Base-by-base conservation (phyloP, 1,140 invertebrate species). In the Homalodisca vitripennis region DNA sequence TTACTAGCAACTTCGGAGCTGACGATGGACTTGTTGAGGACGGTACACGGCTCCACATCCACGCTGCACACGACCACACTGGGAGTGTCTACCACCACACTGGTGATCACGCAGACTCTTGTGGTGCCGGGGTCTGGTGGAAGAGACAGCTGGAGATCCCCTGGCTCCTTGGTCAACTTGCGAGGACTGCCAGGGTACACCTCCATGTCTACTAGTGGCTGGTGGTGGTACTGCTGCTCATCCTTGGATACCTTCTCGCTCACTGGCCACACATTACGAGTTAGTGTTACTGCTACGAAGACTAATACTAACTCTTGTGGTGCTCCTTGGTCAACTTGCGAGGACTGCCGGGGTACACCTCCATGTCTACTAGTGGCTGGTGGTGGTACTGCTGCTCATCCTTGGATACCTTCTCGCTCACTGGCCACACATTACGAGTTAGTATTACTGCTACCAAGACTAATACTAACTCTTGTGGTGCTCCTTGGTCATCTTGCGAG, bases 11-110 rank as follows among this genome's bases (percentile, higher is more conserved):
- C 22, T 30, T 29, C 22, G 41, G 65, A 47, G 41, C 27, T 67
- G 17, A 67, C 65, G n/a, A 48, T 67, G 2, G 20, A 57, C n/a
- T 65, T 27, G 31, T 68, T 46, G 24, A 53, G n/a, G 26, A 32
- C 26, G 46, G 63, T 55, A 22, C 67, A 74, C 0, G 76, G 75
- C 62, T 78, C 77, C 12, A 78, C 75, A 55, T 78, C 77, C 1
- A 77, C 77, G 60, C 75, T 77, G 62, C 77, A 78, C 26, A 77
- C 55, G 1, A 78, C 73, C 20, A 77, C 73, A 0, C 76, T 74
- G 10, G 77, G 73, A 0, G 74, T 24, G 26, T 65, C 68, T 12
- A 70, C 53, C 2, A 63, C 20, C 3, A 76, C 67, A 2, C 74
- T 76, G 26, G 75, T 53, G 66, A 77, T 75, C 1, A 77, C 74